phyloP scores from a whole-genome alignment of 2,888 invertebrate genomes.

The Pachydiplax longipennis region DNA sequence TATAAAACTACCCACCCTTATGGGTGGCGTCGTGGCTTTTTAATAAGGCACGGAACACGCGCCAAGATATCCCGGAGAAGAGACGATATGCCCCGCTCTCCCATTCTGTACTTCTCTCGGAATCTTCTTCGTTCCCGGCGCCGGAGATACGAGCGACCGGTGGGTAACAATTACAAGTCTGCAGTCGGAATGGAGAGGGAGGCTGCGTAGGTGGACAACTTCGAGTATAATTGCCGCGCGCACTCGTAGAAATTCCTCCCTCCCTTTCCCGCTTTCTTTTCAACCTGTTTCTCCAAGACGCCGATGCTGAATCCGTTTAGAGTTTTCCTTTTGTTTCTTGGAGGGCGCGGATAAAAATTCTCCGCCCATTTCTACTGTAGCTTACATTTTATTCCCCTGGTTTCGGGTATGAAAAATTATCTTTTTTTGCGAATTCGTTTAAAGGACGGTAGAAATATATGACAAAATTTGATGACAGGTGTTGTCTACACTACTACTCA shows the following conservation, averaged over 20 bases:
- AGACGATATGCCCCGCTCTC: neutral
- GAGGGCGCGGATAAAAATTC: too few relatives aligned
- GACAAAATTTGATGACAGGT: too few relatives aligned
- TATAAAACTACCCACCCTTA: constrained; percentile 1
- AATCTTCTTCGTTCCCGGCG: neutral
- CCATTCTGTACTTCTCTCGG: neutral
- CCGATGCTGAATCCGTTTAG: too few relatives aligned
- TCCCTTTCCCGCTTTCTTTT: neutral
- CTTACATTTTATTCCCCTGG: too few relatives aligned
- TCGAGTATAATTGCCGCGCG: constrained; percentile 3
- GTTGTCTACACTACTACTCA: too few relatives aligned
- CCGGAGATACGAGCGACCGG: constrained; percentile 7
- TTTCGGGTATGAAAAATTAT: too few relatives aligned
- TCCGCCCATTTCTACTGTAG: too few relatives aligned
- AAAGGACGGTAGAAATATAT: too few relatives aligned
- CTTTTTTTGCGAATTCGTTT: too few relatives aligned
- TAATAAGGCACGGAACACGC: constrained; percentile 42
- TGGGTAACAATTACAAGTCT: constrained; percentile 35
- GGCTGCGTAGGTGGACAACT: neutral
- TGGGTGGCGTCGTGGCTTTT: constrained; percentile 41
- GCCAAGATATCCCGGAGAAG: constrained; percentile 16
- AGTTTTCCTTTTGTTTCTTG: too few relatives aligned
- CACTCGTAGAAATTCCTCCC: neutral
- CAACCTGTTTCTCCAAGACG: neutral
- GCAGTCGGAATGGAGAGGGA: neutral